Percentiles rank a stretch among this genome's conserved stretches.
Evolutionary conservation across 2,888 invertebrate species (phyloP).

Genomic region (Sericinus montela): DNA sequence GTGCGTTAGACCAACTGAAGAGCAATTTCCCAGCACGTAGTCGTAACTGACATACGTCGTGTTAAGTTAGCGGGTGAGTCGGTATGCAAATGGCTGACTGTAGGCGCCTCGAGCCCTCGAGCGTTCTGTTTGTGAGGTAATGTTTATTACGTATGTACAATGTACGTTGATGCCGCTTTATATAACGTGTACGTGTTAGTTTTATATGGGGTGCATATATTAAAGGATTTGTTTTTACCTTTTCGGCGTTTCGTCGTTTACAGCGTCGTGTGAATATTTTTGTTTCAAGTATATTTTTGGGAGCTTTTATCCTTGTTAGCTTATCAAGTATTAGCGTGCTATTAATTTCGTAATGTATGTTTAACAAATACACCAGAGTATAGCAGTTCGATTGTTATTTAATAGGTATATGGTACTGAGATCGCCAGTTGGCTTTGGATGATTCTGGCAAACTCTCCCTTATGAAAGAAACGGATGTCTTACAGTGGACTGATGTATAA

Average conservation of each 20-base stretch:
- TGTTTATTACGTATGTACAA: slow-evolving; percentile 46
- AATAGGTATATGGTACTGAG: no score
- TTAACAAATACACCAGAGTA: no score
- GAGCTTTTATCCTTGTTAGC: no score
- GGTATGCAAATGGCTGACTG: slow-evolving; percentile 49
- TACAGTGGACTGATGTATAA: no score
- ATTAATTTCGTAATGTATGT: no score
- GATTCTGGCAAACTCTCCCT: no score
- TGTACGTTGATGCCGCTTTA: slow-evolving; percentile 38
- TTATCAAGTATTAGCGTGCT: no score
- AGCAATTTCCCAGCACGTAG: slow-evolving; percentile 45
- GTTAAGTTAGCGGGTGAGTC: slow-evolving; percentile 54
- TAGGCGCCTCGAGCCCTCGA: slow-evolving; percentile 35
- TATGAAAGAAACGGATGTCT: no score
- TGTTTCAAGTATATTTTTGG: no score
- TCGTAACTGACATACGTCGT: slow-evolving; percentile 45
- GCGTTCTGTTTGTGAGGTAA: slow-evolving; percentile 53
- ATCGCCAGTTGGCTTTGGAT: no score
- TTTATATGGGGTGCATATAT: slow-evolving; percentile 31
- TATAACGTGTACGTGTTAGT: slow-evolving; percentile 27
- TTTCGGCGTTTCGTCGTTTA: slow-evolving; percentile 10
- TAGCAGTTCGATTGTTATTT: no score
- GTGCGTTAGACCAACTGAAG: slow-evolving; percentile 26
- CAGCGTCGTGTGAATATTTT: not conserved
- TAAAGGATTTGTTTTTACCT: slow-evolving; percentile 25